A percentile compares a stretch with the other conserved stretches of the same genome.
These are phyloP conservation scores for Diogma glabrata DNA, from an alignment of 2,888 invertebrate species.

Conservation along the genomic window DNA sequence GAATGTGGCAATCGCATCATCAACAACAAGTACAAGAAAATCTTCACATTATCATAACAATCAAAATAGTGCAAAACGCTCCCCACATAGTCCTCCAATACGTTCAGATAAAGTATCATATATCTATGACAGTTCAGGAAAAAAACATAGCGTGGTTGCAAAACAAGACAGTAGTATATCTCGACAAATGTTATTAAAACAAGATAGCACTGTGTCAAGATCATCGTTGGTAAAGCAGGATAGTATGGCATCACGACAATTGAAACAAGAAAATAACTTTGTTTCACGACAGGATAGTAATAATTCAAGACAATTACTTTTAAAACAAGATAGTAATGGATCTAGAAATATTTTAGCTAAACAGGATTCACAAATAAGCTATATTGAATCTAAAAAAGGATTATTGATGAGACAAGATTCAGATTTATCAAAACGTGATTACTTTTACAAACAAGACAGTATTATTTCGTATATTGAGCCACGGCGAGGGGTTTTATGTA, in stretches of 20 bases:
- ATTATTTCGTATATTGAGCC: slow-evolving; percentile 30
- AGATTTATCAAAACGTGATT: slow-evolving; percentile 25
- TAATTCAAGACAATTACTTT: slow-evolving; percentile 32
- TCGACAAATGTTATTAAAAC: slow-evolving; percentile 22
- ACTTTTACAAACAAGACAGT: slow-evolving; percentile 29
- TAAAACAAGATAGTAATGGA: slow-evolving; percentile 36
- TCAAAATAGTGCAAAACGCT: slow-evolving; percentile 44
- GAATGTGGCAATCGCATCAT: slow-evolving; percentile 74
- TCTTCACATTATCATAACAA: slow-evolving; percentile 75
- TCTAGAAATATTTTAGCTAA: slow-evolving; percentile 34
- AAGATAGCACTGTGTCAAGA: slow-evolving; percentile 21
- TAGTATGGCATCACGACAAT: slow-evolving; percentile 35
- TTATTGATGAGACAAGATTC: slow-evolving; percentile 22
- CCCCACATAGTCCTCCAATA: slow-evolving; percentile 45
- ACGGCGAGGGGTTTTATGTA: slow-evolving; percentile 25
- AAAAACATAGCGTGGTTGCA: slow-evolving; percentile 32
- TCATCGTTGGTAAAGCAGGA: slow-evolving; percentile 36
- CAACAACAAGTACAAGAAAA: slow-evolving; percentile 73
- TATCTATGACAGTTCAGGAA: slow-evolving; percentile 38
- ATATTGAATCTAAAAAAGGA: slow-evolving; percentile 33
- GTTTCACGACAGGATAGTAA: slow-evolving; percentile 27
- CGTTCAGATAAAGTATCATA: slow-evolving; percentile 43
- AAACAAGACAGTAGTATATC: slow-evolving; percentile 37
- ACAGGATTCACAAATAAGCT: slow-evolving; percentile 37
- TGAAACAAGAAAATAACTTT: slow-evolving; percentile 33